These are phyloP conservation scores for Diorhabda elongata DNA, from an alignment of 1,140 invertebrate species.

Conservation along the genomic window DNA sequence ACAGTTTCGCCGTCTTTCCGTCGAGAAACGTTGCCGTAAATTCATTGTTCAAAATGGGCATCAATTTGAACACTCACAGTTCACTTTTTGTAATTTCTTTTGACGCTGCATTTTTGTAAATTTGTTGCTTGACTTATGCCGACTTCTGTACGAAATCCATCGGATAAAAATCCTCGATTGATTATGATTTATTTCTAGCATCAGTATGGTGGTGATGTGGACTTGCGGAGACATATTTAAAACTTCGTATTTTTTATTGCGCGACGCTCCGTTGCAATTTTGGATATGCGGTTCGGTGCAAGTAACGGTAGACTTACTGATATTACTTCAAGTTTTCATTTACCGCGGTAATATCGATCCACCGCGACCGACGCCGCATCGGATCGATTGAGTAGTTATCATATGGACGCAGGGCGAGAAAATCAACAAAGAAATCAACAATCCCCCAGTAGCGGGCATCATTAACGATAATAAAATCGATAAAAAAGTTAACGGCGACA, in stretches of 20 bases:
- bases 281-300: constrained; percentile 92
- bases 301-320: constrained; percentile 58
- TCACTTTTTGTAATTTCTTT: no score
- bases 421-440: constrained; percentile 25
- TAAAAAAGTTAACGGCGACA: constrained; percentile 4
- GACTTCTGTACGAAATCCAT: no score
- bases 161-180: no score
- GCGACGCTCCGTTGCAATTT: constrained; percentile 90
- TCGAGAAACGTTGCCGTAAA: no score
- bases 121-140: no score
- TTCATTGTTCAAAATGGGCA: no score
- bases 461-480: constrained; percentile 18
- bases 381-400: constrained; percentile 58
- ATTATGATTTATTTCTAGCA: constrained; percentile 55
- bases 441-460: constrained; percentile 18
- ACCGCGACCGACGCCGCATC: constrained; percentile 49
- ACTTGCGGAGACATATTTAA: constrained; percentile 93
- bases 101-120: no score
- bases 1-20: no score
- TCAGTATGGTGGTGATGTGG: constrained; percentile 96
- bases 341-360: constrained; percentile 61
- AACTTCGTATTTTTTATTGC: constrained; percentile 90
- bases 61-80: no score
- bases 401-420: constrained; percentile 43
- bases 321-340: constrained; percentile 58